These are phyloP conservation scores for Macrophya alboannulata DNA, from an alignment of 2,888 invertebrate species.

Conservation along the genomic window DNA sequence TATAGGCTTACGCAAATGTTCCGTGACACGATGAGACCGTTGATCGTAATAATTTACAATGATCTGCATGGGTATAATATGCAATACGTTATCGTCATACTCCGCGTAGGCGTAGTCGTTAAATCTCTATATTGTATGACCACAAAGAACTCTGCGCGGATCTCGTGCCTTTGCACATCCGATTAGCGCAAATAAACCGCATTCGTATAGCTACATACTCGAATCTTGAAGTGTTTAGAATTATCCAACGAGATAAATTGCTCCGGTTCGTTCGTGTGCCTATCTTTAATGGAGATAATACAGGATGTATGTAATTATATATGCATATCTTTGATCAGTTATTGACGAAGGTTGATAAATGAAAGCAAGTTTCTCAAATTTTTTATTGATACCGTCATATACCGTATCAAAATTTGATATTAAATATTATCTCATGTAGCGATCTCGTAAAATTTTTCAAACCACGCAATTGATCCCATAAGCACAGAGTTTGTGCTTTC, in stretches of 20 bases:
- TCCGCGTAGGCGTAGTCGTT: not conserved
- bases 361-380: not conserved
- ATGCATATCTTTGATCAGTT: not conserved
- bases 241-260: not conserved
- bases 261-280: not conserved
- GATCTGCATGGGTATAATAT: not conserved
- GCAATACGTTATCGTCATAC: not conserved
- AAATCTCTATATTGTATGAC: not conserved
- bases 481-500: not conserved
- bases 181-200: not conserved
- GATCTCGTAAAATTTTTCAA: not conserved
- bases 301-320: constrained; percentile 14
- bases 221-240: not conserved
- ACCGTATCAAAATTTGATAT: constrained; percentile 2
- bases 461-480: not conserved
- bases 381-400: not conserved
- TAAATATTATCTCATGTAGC: not conserved
- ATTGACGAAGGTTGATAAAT: not conserved
- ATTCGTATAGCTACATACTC: not conserved
- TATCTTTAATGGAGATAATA: not conserved
- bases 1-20: not conserved
- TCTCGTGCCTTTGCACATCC: constrained; percentile 13
- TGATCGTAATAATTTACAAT: constrained; percentile 25
- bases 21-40: constrained; percentile 22
- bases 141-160: not conserved